phyloP scores from a whole-genome alignment of 1,140 invertebrate species.

The Glomeris maerens region DNA sequence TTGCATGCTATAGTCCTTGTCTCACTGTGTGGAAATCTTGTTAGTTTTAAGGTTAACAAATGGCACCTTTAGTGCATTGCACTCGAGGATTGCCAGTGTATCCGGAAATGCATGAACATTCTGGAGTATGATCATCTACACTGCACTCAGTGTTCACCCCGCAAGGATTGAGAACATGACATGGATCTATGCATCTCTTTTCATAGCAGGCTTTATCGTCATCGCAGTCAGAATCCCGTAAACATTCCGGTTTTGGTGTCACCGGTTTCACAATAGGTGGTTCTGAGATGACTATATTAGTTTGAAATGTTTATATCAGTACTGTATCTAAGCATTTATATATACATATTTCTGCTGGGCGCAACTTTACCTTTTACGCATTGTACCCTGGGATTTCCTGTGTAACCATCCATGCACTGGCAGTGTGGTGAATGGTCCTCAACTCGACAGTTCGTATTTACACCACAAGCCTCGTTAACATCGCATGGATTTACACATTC shows the following conservation, averaged over 20 bases:
- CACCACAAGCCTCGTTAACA: slow-evolving; percentile 50
- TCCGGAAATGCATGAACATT: slow-evolving; percentile 49
- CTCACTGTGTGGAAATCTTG: no score
- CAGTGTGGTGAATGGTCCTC: slow-evolving; percentile 34
- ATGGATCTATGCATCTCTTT: slow-evolving; percentile 61
- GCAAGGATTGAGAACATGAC: slow-evolving; percentile 55
- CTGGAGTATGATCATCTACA: slow-evolving; percentile 59
- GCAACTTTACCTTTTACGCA: not conserved
- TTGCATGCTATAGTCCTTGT: no score
- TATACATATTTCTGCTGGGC: no score
- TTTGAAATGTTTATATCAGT: no score
- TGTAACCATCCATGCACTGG: slow-evolving; percentile 24
- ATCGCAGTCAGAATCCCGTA: slow-evolving; percentile 28
- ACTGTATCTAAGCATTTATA: no score
- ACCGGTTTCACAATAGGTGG: not conserved
- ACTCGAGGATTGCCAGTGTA: slow-evolving; percentile 55
- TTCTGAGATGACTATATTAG: no score
- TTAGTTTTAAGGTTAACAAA: no score
- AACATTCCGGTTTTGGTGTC: slow-evolving; percentile 47
- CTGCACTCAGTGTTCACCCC: slow-evolving; percentile 49
- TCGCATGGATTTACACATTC: slow-evolving; percentile 26
- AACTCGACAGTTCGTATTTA: slow-evolving; percentile 60
- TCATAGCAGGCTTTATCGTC: slow-evolving; percentile 41
- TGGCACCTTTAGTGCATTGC: slow-evolving; percentile 58
- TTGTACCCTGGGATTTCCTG: slow-evolving; percentile 21